These are phyloP conservation scores for Ferrisia virgata DNA, from an alignment of 2,888 invertebrate genomes.

Conservation along the genomic window DNA sequence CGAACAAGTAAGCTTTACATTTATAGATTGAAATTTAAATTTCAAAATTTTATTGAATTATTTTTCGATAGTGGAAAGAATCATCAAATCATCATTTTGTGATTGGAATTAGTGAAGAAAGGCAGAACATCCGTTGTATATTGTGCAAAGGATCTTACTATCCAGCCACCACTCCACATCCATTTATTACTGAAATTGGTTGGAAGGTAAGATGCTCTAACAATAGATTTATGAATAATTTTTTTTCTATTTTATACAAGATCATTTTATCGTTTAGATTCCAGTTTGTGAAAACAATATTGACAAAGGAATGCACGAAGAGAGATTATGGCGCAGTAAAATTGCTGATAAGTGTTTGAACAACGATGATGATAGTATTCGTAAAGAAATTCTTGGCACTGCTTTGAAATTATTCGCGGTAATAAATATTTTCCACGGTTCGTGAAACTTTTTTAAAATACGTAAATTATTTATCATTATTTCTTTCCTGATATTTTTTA, in stretches of 20 bases:
- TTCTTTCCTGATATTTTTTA: slow-evolving; percentile 53
- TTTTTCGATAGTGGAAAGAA: slow-evolving; percentile 60
- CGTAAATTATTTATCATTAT: no score
- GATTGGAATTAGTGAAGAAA: slow-evolving; percentile 72
- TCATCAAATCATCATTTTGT: slow-evolving; percentile 73
- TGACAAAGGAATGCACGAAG: slow-evolving; percentile 81
- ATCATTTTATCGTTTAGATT: slow-evolving; percentile 55
- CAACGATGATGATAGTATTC: slow-evolving; percentile 54
- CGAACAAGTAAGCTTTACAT: slow-evolving; percentile 60
- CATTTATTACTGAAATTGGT: slow-evolving; percentile 72
- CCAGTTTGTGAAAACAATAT: slow-evolving; percentile 73
- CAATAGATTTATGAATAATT: slow-evolving; percentile 49
- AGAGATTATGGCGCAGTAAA: slow-evolving; percentile 52
- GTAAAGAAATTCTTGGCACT: slow-evolving; percentile 70
- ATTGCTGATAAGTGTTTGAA: slow-evolving; percentile 43
- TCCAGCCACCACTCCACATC: slow-evolving; percentile 82
- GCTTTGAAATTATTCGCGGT: slow-evolving; percentile 89
- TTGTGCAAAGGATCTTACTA: slow-evolving; percentile 84
- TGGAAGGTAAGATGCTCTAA: slow-evolving; percentile 58
- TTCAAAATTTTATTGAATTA: background rate
- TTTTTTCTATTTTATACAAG: background rate
- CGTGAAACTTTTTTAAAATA: no score
- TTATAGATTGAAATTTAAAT: background rate
- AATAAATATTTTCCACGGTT: slow-evolving; percentile 50
- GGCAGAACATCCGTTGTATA: slow-evolving; percentile 75